A percentile compares a stretch with the other conserved stretches of the same genome.
phyloP scores from a whole-genome alignment of 2,797 vertebrate species.

The Carduelis carduelis region DNA sequence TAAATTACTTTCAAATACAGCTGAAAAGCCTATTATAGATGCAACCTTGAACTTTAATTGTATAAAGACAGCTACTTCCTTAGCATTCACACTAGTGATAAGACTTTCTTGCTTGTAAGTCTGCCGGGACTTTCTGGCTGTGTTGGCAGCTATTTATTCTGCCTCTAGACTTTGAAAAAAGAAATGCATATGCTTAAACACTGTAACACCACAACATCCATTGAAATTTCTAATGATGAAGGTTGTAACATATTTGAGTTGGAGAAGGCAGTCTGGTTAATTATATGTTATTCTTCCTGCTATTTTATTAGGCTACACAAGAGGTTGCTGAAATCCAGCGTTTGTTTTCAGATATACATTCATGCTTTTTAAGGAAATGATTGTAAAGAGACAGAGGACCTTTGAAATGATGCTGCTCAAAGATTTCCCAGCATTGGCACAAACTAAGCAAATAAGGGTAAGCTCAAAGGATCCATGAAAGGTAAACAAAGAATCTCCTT shows the following conservation, averaged over 20 bases:
- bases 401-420: neutral
- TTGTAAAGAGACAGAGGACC: neutral
- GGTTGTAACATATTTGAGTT: neutral
- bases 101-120: neutral
- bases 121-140: neutral
- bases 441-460: neutral
- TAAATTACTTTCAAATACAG: slow-evolving; percentile 53
- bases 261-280: neutral
- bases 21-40: slow-evolving; percentile 52
- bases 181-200: neutral
- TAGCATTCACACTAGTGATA: neutral
- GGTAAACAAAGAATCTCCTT: neutral
- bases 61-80: slow-evolving; percentile 35
- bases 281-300: slow-evolving; percentile 9
- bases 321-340: slow-evolving; percentile 60
- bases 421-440: neutral
- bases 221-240: neutral
- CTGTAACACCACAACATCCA: neutral
- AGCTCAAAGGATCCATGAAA: neutral
- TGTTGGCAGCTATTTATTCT: neutral
- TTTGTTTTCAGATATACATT: neutral
- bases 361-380: neutral
- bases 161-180: neutral
- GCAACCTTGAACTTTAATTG: slow-evolving; percentile 63
- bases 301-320: slow-evolving; percentile 60